A percentile compares a stretch with the other conserved stretches of the same genome.
phyloP scores from a whole-genome alignment of 2,113 vertebrate genomes.

The Thalassarche chlororhynchos region DNA sequence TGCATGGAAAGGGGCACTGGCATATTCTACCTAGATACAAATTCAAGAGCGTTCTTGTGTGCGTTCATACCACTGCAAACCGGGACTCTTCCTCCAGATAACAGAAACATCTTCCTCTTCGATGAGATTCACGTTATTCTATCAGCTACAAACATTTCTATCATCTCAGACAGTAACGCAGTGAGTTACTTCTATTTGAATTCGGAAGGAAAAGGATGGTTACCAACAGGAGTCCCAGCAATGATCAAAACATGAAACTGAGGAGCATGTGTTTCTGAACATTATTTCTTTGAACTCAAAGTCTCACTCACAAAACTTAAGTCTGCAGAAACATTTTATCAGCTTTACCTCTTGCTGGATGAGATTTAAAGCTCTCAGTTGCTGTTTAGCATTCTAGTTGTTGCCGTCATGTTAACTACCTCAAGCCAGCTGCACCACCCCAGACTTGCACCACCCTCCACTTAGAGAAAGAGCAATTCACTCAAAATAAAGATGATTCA shows the following conservation, averaged over 20 bases:
- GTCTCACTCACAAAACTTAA: not conserved
- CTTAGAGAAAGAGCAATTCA: not conserved
- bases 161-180: not conserved
- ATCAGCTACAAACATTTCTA: not conserved
- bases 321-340: not conserved
- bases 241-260: not conserved
- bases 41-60: not conserved
- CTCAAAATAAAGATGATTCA: constrained; percentile 12
- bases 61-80: not conserved
- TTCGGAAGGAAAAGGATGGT: not conserved
- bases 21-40: not conserved
- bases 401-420: not conserved
- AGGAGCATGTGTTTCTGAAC: not conserved
- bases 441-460: not conserved
- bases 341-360: not conserved
- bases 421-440: constrained; percentile 22
- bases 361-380: not conserved
- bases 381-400: not conserved
- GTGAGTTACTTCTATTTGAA: not conserved
- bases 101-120: not conserved
- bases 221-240: not conserved
- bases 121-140: not conserved
- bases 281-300: not conserved
- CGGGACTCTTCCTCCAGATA: not conserved
- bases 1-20: not conserved